Percentiles rank a stretch among this genome's conserved stretches.
Evolutionary conservation across 2,113 vertebrate genomes (phyloP).

Genomic region (Talpa occidentalis): DNA sequence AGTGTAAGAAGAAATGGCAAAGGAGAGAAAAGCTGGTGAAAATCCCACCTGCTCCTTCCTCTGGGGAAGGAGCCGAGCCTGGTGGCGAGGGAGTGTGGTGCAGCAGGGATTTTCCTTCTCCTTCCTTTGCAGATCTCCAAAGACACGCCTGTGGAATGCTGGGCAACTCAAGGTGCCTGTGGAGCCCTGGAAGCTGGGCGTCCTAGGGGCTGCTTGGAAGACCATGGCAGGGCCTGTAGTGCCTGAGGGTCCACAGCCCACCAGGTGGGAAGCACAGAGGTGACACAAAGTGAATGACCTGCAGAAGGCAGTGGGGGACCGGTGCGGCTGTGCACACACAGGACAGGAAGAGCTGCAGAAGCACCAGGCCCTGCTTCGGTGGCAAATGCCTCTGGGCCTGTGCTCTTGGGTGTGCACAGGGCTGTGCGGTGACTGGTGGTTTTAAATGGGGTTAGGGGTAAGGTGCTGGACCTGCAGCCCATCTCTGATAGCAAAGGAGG

Average conservation of each 20-base stretch:
- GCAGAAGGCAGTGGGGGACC: not conserved
- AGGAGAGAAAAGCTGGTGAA: not conserved
- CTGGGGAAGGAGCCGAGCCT: not conserved
- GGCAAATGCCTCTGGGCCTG: not conserved
- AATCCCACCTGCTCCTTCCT: not conserved
- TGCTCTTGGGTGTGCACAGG: accelerated
- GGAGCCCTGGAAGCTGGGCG: not conserved
- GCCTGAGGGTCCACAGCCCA: not conserved
- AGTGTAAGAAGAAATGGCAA: not conserved
- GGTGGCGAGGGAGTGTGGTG: not conserved
- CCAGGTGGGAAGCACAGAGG: no score
- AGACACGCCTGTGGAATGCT: not conserved
- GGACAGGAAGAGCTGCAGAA: not conserved
- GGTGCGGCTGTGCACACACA: no score
- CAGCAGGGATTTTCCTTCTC: not conserved
- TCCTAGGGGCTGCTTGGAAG: not conserved
- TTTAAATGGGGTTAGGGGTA: not conserved
- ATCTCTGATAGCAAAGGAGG: no score
- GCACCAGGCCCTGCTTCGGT: not conserved
- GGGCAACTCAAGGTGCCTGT: not conserved
- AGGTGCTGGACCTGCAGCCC: no score
- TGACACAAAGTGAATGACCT: not conserved
- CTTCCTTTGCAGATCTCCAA: not conserved
- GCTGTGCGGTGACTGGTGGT: not conserved
- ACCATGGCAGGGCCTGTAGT: not conserved